These are phyloP conservation scores for Drosophila engyochracea DNA, from an alignment of 2,888 invertebrate species.

Conservation along the genomic window DNA sequence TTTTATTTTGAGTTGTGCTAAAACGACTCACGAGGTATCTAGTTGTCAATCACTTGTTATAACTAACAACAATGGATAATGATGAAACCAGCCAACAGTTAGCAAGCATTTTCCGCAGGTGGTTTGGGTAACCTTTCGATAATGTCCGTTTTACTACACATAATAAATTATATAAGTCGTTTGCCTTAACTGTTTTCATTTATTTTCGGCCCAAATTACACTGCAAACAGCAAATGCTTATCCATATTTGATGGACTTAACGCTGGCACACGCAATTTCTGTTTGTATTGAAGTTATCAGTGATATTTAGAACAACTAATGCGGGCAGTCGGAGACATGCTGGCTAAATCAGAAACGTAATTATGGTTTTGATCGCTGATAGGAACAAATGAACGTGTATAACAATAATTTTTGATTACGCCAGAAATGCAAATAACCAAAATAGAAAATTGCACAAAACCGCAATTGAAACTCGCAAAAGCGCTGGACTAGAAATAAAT, in stretches of 20 bases:
- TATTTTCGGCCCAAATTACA: constrained; percentile 63
- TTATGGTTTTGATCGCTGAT: constrained; percentile 46
- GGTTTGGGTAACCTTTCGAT: neutral
- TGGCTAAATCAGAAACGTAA: constrained; percentile 30
- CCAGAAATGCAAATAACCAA: constrained; percentile 58
- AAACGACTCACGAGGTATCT: neutral
- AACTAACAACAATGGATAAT: constrained; percentile 9
- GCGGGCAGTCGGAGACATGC: neutral
- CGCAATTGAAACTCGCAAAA: constrained; percentile 56
- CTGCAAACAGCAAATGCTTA: constrained; percentile 64
- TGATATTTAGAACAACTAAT: constrained; percentile 38
- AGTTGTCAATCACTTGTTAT: neutral
- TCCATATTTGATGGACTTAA: constrained; percentile 56
- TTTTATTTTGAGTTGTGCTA: neutral
- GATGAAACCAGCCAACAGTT: constrained; percentile 1
- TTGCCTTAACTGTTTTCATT: constrained; percentile 50
- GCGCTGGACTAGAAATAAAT: constrained; percentile 32
- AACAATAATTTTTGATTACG: constrained; percentile 19
- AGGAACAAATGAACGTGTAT: constrained; percentile 23
- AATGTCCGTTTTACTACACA: constrained; percentile 25
- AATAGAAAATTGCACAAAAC: constrained; percentile 39
- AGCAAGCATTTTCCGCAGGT: constrained; percentile 5
- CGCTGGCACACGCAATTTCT: constrained; percentile 59
- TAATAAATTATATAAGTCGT: constrained; percentile 52
- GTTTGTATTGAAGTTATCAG: constrained; percentile 61